These are phyloP conservation scores for Hyperoodon ampullatus DNA, from an alignment of 2,113 vertebrate genomes.

Conservation along the genomic window DNA sequence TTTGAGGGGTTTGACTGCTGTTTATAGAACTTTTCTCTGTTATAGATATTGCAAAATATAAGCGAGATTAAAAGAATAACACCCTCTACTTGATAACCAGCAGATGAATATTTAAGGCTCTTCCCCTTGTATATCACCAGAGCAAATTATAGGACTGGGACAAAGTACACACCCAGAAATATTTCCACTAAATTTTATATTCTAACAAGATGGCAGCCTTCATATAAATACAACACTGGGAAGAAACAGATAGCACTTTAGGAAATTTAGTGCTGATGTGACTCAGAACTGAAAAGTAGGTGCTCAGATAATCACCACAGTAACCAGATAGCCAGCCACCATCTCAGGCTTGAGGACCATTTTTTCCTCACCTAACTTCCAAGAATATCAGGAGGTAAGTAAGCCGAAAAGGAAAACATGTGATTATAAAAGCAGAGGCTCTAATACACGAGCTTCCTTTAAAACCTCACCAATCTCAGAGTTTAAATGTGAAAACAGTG, in stretches of 20 bases:
- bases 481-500: not conserved
- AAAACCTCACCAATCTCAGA: not conserved
- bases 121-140: not conserved
- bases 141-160: not conserved
- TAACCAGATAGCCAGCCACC: not conserved
- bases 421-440: not conserved
- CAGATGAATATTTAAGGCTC: not conserved
- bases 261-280: not conserved
- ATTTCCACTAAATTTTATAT: not conserved
- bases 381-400: not conserved
- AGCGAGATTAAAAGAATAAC: conserved; percentile 21
- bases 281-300: not conserved
- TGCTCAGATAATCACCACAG: not conserved
- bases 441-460: not conserved
- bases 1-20: not conserved
- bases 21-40: not conserved
- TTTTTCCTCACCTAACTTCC: not conserved
- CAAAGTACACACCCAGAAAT: not conserved
- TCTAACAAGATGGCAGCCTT: not conserved
- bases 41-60: not conserved
- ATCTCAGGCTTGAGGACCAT: not conserved
- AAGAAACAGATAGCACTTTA: not conserved
- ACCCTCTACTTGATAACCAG: not conserved
- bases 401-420: not conserved
- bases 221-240: not conserved